Base-by-base conservation (phyloP, 2,888 invertebrate species). In the Eudasyphora cyanicolor region DNA sequence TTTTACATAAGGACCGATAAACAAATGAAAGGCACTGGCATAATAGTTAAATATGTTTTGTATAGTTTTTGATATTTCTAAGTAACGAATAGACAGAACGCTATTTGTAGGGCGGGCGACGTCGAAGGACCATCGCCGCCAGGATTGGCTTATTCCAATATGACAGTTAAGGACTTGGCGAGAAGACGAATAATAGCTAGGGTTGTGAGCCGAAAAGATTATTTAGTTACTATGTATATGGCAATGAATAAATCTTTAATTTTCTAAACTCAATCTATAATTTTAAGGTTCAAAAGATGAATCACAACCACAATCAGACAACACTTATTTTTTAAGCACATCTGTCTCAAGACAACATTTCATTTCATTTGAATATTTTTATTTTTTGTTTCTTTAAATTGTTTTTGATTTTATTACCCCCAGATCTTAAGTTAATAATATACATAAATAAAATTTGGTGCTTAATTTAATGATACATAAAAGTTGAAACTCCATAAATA, bases 301-400 rank as follows among this genome's bases (percentile, higher is more conserved):
- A n/a, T n/a, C n/a, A n/a, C n/a, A 12, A 29, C 17, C n/a, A 64
- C 3, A 51, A n/a, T 32, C 45, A 49, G 29, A 85, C 79, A 78
- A 82, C 82, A 83, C 82, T 83, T 82, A 82, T 83, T 83, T 77
- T 85, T 75, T 83, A 79, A 85, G 79, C 81, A 85, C 85, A 49
- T 81, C n/a, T 29, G 79, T 82, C 78, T 82, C 77, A 80, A 77
- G 80, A 80, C 76, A 73, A 35, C 27, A 62, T 49, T 73, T 69
- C 76, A 73, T 62, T 77, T 10, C 70, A 67, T n/a, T 67, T 74
- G 10, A 67, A 38, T 6, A 21, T 57, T 21, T 62, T 69, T 71
- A 54, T 69, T 73, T 64, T 70, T 19, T 42, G n/a, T 27, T 71
- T 17, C 24, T 29, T 73, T n/a, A n/a, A n/a, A n/a, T n/a, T n/a